These are phyloP conservation scores for Ricordea florida DNA, from an alignment of 92 coral and sea anemone genomes.

Conservation along the genomic window DNA sequence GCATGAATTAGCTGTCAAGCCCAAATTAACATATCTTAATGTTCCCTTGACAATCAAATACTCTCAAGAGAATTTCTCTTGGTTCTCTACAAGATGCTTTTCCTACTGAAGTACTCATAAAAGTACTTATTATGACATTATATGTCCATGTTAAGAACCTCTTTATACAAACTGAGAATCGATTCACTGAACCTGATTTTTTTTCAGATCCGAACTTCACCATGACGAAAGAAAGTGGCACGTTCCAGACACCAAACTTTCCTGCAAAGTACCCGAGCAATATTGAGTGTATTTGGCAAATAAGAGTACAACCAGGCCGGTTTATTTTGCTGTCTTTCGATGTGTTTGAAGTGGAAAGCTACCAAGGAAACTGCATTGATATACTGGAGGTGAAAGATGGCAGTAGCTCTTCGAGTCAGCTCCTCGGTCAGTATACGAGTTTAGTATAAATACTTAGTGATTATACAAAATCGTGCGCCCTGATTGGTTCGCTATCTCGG, in stretches of 20 bases:
- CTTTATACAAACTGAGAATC: no score
- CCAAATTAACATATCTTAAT: no score
- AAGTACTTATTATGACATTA: no score
- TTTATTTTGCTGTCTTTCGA: slow-evolving; percentile 69
- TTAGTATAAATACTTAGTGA: no score
- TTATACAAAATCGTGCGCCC: no score
- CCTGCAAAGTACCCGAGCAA: slow-evolving; percentile 70
- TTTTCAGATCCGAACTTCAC: slow-evolving; percentile 22
- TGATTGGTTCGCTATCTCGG: no score
- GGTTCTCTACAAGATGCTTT: no score
- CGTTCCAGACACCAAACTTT: slow-evolving; percentile 70
- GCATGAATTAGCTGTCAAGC: no score
- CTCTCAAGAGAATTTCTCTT: no score
- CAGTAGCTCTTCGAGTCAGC: slow-evolving; percentile 46
- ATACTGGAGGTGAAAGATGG: slow-evolving; percentile 96
- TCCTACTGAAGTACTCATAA: no score
- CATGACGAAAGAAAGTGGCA: slow-evolving; percentile 58
- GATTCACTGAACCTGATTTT: background rate
- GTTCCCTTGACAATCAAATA: no score
- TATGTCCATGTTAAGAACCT: no score
- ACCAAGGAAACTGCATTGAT: slow-evolving; percentile 77
- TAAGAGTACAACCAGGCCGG: slow-evolving; percentile 63
- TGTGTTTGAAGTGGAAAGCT: slow-evolving; percentile 75
- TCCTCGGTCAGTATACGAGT: slow-evolving; percentile 74
- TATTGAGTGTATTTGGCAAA: slow-evolving; percentile 81